Conservation (phyloP, 2,113 vertebrate species). For the Leiothrix lutea region DNA sequence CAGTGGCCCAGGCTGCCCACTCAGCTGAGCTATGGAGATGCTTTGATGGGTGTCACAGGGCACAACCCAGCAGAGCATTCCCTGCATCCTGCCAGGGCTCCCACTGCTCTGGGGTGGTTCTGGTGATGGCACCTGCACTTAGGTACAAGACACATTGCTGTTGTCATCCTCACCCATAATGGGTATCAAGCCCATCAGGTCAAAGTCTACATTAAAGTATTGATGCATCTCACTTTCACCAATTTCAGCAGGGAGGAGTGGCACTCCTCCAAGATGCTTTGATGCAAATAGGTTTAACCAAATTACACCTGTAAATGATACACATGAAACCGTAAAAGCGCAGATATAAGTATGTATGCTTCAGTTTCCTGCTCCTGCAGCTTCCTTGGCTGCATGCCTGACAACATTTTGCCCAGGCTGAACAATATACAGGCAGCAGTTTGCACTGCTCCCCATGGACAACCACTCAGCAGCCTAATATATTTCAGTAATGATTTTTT, state of each 20-base stretch:
- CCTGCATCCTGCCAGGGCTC: neutral
- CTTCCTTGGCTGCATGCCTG: neutral
- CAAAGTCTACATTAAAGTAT: neutral
- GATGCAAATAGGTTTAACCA: neutral
- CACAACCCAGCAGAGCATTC: rapidly evolving
- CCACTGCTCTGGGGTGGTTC: rapidly evolving
- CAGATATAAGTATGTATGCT: neutral
- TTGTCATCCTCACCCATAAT: neutral
- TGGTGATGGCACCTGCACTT: neutral
- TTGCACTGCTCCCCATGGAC: constrained; percentile 11
- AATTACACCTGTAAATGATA: neutral
- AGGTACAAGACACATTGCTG: rapidly evolving
- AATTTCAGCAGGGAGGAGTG: neutral
- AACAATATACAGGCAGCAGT: constrained; percentile 22
- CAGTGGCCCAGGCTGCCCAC: neutral
- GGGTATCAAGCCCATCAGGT: neutral
- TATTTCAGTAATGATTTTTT: constrained; percentile 66
- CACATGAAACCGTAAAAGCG: neutral
- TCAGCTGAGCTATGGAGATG: neutral
- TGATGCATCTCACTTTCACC: neutral
- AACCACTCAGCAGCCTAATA: constrained; percentile 40
- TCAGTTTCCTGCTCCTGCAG: neutral
- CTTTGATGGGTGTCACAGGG: rapidly evolving
- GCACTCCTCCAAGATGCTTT: neutral
- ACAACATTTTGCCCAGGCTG: constrained; percentile 7